A percentile compares a stretch with the other conserved stretches of the same genome.
These are phyloP conservation scores for Myiotriccus ornatus DNA, from an alignment of 2,797 vertebrate species.

Conservation along the genomic window DNA sequence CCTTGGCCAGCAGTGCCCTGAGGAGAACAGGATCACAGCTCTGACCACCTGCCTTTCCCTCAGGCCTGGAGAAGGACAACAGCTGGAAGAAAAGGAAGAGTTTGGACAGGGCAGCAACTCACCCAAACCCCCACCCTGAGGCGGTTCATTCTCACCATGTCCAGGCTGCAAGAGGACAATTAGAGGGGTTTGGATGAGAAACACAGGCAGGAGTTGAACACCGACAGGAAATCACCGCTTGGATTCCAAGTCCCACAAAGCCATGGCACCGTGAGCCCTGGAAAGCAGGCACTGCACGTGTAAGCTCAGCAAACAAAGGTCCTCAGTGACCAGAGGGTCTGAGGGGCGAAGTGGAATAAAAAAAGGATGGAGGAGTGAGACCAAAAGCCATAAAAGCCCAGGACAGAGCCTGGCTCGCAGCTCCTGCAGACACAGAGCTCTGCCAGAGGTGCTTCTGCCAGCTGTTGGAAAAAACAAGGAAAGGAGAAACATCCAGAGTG, in stretches of 20 bases:
- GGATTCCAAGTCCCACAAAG: neutral
- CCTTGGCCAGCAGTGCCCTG: neutral
- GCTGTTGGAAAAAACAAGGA: neutral
- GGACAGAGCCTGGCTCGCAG: neutral
- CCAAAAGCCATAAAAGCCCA: neutral
- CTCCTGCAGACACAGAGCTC: neutral
- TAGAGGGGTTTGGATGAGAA: neutral
- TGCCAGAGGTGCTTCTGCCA: neutral
- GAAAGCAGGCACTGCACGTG: neutral
- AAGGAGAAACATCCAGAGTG: neutral
- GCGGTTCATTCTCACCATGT: too few species aligned
- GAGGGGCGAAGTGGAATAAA: neutral
- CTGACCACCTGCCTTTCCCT: neutral
- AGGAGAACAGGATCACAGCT: neutral
- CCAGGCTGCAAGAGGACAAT: too few species aligned
- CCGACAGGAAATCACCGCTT: neutral
- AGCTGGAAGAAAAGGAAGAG: neutral
- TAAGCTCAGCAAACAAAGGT: neutral
- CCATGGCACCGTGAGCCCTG: neutral
- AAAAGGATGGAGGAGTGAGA: neutral
- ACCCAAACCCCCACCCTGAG: neutral
- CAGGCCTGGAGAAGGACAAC: neutral
- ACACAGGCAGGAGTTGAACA: neutral
- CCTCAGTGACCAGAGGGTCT: neutral
- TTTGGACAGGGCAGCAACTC: rapidly evolving